Base-by-base conservation (phyloP, 2,888 invertebrate genomes). In the Drosophila testacea region DNA sequence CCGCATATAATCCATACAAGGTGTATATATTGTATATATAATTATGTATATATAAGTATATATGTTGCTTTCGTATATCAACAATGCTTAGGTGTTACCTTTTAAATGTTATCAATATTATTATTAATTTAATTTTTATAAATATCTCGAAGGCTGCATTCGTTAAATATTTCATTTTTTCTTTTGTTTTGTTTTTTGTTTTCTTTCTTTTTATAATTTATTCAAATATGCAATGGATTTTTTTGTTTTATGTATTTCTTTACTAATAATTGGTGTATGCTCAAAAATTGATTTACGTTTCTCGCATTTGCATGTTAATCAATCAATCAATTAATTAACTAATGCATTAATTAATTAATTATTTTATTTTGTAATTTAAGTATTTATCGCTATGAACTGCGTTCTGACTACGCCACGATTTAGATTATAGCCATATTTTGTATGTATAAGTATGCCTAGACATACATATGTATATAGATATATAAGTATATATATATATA, bases 251-350 rank as follows among this genome's bases (percentile, higher is more conserved):
- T 52, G 28, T 57, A 59, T 77, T 52, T 66, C 10, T 70, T 77
- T 78, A 71, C 69, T 77, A 73, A 73, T 81, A 86, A 77, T 90
- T 85, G 85, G 80, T 85, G 79, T 89, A 79, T 78, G 73, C 69
- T 85, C 76, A 74, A 88, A 82, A 79, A 79, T 78, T 69, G 64
- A 74, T 76, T 73, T 69, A 72, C 57, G 65, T 73, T 71, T 64
- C 22, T 47, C 64, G 77, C 72, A 60, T 57, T 69, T 71, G 38
- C 3, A 51, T 71, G 11, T 41, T 52, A 44, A 46, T 52, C 28
- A 50, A 50, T 50, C 47, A 50, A 36, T 46, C 41, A 39, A 39
- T 39, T n/a, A 13, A 11, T 52, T 4, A 51, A 47, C 11, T 22
- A 50, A 36, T 50, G 10, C 13, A 48, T 51, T 38, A 41, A 34